Evolutionary conservation across 2,797 vertebrate genomes (phyloP), one percentile per base, ranked within the genome.

Genomic region (Toxotes lorentzi): DNA sequence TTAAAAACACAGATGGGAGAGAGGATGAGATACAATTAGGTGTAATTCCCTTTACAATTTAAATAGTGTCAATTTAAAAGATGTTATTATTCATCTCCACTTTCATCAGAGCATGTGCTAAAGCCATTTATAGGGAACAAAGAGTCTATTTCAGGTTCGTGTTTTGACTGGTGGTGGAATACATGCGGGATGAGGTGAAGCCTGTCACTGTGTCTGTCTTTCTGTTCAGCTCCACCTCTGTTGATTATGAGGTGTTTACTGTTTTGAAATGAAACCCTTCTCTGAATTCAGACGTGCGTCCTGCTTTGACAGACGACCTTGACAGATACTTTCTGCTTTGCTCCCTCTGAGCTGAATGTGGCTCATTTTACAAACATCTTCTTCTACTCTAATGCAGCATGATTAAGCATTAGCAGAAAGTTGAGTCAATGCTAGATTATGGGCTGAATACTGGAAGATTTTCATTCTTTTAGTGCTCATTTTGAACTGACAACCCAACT

Each of bases 1-100:
- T 73, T 64, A 75, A 85, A 80, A 87, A 73, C 69, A 77, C 65
- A 70, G 67, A 83, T 45, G 63, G 61, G 62, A 38, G 17, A 65
- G 66, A 54, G 53, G 58, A 71, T 68, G 84, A 62, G 73, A 82
- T 79, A 59, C 57, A 79, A 92, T 89, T 93, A 76, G 73, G 83
- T 86, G 65, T 85, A 91, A 91, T 91, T 80, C 84, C 63, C 62
- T 84, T 84, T 68, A 85, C 53, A 78, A 62, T 79, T 58, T 85
- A 84, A 88, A 89, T 77, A 92, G 79, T 57, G 76, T 77, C 71
- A 41, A 74, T n/a, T n/a, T n/a, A 88, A 91, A 81, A 81, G 30
- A 84, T 71, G 86, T 83, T 86, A 83, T 89, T 93, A 82, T 77
- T 43, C 73, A 60, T 81, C 83, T 92, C 51, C 0, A 30, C 62